Conservation (phyloP, 2,888 invertebrate genomes). For the Loripinus fragilis region DNA sequence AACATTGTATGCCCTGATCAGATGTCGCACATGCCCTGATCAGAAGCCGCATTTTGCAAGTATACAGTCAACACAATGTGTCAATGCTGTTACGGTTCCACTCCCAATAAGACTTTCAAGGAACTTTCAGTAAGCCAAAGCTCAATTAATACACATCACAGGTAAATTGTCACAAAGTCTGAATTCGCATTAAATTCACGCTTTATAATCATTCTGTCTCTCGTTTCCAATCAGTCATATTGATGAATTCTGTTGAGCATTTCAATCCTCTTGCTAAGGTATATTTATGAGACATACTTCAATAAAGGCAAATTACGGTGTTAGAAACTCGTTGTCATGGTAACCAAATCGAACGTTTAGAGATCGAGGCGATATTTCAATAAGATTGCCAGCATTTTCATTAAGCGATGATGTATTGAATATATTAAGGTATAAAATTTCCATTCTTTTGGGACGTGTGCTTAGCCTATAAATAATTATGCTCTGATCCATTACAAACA, state of each 20-base stretch:
- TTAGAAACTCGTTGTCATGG: slow-evolving; percentile 34
- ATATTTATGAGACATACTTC: neutral
- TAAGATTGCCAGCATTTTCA: slow-evolving; percentile 9
- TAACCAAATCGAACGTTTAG: slow-evolving; percentile 25
- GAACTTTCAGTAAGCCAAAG: too few species aligned
- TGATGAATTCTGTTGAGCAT: neutral
- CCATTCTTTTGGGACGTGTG: neutral
- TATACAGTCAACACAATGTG: too few species aligned
- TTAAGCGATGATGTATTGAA: slow-evolving; percentile 1
- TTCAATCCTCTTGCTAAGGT: neutral
- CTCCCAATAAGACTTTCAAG: too few species aligned
- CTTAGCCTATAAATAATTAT: too few species aligned
- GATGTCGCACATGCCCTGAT: too few species aligned
- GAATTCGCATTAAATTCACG: too few species aligned
- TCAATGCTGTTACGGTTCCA: too few species aligned
- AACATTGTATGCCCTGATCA: too few species aligned
- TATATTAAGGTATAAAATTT: slow-evolving; percentile 5
- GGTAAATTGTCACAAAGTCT: too few species aligned
- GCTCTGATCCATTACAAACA: too few species aligned
- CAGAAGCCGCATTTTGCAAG: too few species aligned
- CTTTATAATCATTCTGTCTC: neutral
- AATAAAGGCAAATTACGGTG: slow-evolving; percentile 17
- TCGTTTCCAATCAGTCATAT: neutral
- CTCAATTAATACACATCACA: too few species aligned
- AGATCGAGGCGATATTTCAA: slow-evolving; percentile 6